Evolutionary conservation across 2,888 invertebrate species (phyloP), one percentile per base, ranked within the genome.

Genomic region (Chrysolina haemoptera): DNA sequence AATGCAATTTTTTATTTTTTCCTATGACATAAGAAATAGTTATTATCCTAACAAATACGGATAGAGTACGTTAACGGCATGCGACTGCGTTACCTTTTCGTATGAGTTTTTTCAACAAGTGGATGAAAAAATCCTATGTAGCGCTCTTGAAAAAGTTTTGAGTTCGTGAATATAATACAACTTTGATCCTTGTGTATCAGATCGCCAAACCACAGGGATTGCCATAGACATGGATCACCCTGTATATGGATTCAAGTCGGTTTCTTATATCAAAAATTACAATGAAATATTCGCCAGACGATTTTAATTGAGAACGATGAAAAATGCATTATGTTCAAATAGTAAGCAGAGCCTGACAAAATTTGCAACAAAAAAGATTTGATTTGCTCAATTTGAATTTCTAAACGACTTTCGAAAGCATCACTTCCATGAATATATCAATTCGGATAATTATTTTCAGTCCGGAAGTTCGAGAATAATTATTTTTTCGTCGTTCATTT

Each of bases 271-370:
- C 3, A 11, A 53, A 11, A 53, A 53, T 53, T 11, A 22, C 11
- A 53, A 53, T 53, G 18, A 53, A 4, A 20, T 20, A 53, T 53
- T 20, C 20, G 11, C 20, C 53, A 53, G 53, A 53, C 53, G 53
- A 12, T 12, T 35, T 2, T 50, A 62, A 43, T 46, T 48, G 46
- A 35, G 35, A 35, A 48, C 16, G 41, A 59, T 53, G n/a, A 35
- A 62, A 67, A 66, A 35, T 59, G 59, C 14, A 59, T 59, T 53
- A 27, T 27, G n/a, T 59, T 59, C 27, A 35, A n/a, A 27, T 59
- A 59, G 9, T 9, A 59, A 59, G 27, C 27, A 27, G 22, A 35
- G 8, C 59, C 22, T 27, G 59, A 59, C 27, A 53, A 5, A 53
- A 8, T 53, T 53, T 16, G 10, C 53, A 16, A 18, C 20, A 1